Evolutionary conservation across 2,113 vertebrate genomes (phyloP), one percentile per base, ranked within the genome.

Genomic region (Heterotilapia buettikoferi): DNA sequence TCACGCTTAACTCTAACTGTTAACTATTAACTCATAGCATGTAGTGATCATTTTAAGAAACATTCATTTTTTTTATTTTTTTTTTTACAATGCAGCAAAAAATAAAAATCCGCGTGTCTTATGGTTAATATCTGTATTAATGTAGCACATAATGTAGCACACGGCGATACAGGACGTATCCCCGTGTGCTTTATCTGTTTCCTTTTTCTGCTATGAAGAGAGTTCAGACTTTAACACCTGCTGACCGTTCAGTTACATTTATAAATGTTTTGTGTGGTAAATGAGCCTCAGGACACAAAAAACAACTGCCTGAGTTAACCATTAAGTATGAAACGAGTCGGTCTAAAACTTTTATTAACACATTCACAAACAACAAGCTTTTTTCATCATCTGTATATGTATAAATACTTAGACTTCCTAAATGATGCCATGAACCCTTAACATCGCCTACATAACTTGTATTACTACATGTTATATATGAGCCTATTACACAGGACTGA

Each of bases 91-190:
- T 5, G 31, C 19, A 5, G 33, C 33, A n/a, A 38, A 66, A 66
- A 8, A n/a, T 11, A 38, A 38, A 21, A 38, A 18, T 31, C 26
- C 0, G 1, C 26, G 0, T 31, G 26, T 59, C 14, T 59, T 31
- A 9, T 59, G 56, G 13, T 59, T 59, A 18, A 59, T 9, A 59
- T 31, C 26, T 59, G 26, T 59, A 31, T 18, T 2, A 57, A 26
- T 14, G 54, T 14, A 26, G 21, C 21, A 24, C 53, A 56, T 4
- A 54, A 56, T 1, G 21, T 13, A 7, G 54, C 24, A 14, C 54
- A 26, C 24, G 36, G 31, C 31, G 31, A 24, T 26, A 26, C 3
- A 3, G 26, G 26, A 26, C 26, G 26, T 26, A 8, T 36, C 33
- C 3, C 3, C 3, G 33, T 36, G 56, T 57, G 24, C 56, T 57